Evolutionary conservation across 2,888 invertebrate species (phyloP), one percentile per base, ranked within the genome.

Genomic region (Synanthedon myopaeformis): DNA sequence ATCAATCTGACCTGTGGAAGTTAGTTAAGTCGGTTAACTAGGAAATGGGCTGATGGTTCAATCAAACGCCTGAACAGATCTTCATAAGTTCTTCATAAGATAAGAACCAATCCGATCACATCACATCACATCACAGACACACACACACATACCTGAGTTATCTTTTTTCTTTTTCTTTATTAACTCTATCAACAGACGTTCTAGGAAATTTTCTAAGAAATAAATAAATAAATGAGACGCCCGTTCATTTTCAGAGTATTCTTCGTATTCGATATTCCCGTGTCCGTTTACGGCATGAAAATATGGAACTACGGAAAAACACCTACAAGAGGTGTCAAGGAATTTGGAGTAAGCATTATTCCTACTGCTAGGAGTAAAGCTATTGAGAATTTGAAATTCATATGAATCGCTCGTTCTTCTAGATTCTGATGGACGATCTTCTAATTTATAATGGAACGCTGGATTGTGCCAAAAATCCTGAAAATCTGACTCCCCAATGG

Each of bases 301-400:
- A 80, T 96, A 59, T 96, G 94, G 94, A 96, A 95, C 80, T 96
- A 96, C 71, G 91, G 91, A 41, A 96, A 96, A 80, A 93, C 93
- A 0, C 90, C 93, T 0, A 83, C 80, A 4, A 87, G 95, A 66
- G 95, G 94, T 8, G 93, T 94, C 23, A 93, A 93, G 72, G 95
- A 96, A 79, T 93, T 95, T 77, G 93, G 92, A 59, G 95, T 95
- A 79, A 89, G 90, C 85, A 54, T 12, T n/a, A 19, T n/a, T n/a
- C 23, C 42, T 19, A 12, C 23, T 10, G 3, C 4, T 8, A 3
- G 11, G 49, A 2, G 2, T 19, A 49, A 17, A 49, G 12, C 12
- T 0, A 11, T 45, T 45, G 48, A 35, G 35, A 35, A 3, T 35
- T 35, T 35, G 6, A 8, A 35, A 35, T 35, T 35, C 8, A 8